Evolutionary conservation across 2,888 invertebrate genomes (phyloP), one percentile per base, ranked within the genome.

Genomic region (Cerceris rybyensis): DNA sequence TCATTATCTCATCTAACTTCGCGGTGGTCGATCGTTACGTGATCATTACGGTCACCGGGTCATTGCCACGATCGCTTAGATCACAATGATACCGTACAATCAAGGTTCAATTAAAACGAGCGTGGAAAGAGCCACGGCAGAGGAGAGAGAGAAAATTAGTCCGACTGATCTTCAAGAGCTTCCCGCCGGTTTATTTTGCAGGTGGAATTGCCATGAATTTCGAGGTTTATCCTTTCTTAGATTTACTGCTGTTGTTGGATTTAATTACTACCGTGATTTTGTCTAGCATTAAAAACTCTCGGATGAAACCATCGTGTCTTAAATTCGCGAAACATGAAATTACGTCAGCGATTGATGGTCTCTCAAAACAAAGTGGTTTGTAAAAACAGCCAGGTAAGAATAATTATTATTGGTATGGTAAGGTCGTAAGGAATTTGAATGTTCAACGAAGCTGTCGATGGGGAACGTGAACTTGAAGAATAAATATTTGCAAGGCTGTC

Each of bases 41-140:
- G 88, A 88, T 89, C 88, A 84, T 86, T 87, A 86, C 86, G 88
- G 88, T 88, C 87, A 88, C 74, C 87, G 86, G 90, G 91, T 91
- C 91, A 91, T 90, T 91, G 90, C 90, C 90, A 88, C 87, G 86
- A 89, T 88, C 88, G 84, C 86, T 89, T 88, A 88, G 88, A 90
- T 89, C 88, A 61, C 78, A 81, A 87, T 87, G 88, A 89, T 88
- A 88, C 87, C 83, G 84, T 70, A 81, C 82, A 82, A 87, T 86
- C 86, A 81, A 73, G 72, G 83, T 80, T 86, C 87, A 87, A 90
- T 90, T 88, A 88, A 90, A 89, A 89, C 83, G 78, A 76, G 64
- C 80, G 75, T 55, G 68, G 59, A 69, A 79, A 70, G 75, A 74
- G 79, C 52, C 63, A 76, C 59, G 46, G 80, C 57, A 59, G 54